These are phyloP conservation scores for Oscheius sp. DNA, from an alignment of 1,140 invertebrate genomes.

Conservation along the genomic window DNA sequence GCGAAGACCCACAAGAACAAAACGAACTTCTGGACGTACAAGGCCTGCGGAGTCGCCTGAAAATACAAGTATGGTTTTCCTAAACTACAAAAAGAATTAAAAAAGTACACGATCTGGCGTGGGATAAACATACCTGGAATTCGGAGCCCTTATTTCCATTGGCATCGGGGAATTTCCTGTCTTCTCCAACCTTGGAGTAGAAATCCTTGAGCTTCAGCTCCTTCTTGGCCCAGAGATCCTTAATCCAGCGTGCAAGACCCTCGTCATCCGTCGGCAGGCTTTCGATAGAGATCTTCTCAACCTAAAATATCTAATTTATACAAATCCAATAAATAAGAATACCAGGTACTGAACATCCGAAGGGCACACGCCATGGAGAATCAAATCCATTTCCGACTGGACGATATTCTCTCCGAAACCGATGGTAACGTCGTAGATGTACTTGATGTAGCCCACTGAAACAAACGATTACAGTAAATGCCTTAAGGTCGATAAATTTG, in stretches of 20 bases:
- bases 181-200: conserved; percentile 22
- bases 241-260: conserved; percentile 33
- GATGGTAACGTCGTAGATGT: conserved; percentile 77
- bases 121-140: background rate
- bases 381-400: conserved; percentile 71
- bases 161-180: too few relatives aligned
- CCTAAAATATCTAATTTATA: conserved; percentile 10
- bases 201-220: conserved; percentile 36
- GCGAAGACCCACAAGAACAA: conserved; percentile 23
- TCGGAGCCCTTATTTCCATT: background rate
- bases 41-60: background rate
- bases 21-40: background rate
- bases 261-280: conserved; percentile 25
- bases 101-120: background rate
- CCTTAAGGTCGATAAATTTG: too few relatives aligned
- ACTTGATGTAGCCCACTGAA: conserved; percentile 68
- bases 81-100: background rate
- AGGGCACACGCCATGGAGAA: conserved; percentile 51
- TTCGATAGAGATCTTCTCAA: conserved; percentile 31
- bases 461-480: too few relatives aligned
- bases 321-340: background rate
- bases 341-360: conserved; percentile 38
- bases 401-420: conserved; percentile 72
- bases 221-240: conserved; percentile 36
- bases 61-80: background rate